Evolutionary conservation across 2,113 vertebrate species (phyloP).

Genomic region (Dipodomys ordii): DNA sequence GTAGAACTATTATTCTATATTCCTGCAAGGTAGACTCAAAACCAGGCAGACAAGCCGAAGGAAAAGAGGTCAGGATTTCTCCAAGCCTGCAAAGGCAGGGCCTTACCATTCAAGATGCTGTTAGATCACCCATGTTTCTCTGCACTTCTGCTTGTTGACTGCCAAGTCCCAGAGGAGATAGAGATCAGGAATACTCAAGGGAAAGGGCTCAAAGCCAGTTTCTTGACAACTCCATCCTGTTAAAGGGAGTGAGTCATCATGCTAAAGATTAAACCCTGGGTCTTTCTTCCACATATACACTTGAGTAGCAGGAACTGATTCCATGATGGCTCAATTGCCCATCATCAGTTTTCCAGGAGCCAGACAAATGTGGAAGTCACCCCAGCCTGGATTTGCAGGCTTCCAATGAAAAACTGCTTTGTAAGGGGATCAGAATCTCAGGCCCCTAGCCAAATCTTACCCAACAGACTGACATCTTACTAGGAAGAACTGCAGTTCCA

Average conservation of each 20-base stretch:
- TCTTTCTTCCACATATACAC: background rate
- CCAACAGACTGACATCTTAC: background rate
- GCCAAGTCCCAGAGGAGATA: background rate
- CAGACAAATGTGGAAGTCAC: background rate
- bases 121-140: conserved; percentile 1
- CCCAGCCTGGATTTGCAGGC: background rate
- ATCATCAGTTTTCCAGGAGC: background rate
- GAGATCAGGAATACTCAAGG: background rate
- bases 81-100: background rate
- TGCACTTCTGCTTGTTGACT: background rate
- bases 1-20: conserved; percentile 12
- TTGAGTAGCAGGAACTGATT: background rate
- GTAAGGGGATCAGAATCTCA: conserved; percentile 18
- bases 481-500: conserved; percentile 16
- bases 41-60: background rate
- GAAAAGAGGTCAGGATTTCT: background rate
- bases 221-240: conserved; percentile 11
- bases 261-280: background rate
- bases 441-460: background rate
- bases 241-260: background rate
- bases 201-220: background rate
- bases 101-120: background rate
- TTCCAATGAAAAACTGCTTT: background rate
- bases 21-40: conserved; percentile 32
- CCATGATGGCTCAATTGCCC: background rate